phyloP scores from a whole-genome alignment of 2,888 invertebrate genomes.

The Chaetogeoica ovagalla region DNA sequence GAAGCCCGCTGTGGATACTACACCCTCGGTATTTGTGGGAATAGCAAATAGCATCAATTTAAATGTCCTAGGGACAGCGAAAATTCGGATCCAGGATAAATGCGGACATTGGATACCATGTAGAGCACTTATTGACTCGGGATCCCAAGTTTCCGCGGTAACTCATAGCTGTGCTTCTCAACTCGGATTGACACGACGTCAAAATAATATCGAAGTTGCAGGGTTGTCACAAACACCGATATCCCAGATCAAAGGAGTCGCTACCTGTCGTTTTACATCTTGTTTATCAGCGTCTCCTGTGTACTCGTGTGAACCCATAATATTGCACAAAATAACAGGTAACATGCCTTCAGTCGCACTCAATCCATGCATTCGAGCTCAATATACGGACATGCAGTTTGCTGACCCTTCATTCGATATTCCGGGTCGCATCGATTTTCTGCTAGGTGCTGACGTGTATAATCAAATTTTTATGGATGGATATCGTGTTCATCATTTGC shows the following conservation, averaged over 20 bases:
- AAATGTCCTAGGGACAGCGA: no score
- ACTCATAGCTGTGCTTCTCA: background rate
- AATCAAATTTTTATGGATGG: background rate
- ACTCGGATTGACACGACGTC: background rate
- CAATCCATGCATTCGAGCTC: background rate
- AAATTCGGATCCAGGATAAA: no score
- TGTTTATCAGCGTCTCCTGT: background rate
- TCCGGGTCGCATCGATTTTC: background rate
- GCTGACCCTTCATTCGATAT: background rate
- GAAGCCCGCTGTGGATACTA: no score
- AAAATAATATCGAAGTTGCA: background rate
- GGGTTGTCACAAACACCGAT: background rate
- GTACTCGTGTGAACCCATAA: background rate
- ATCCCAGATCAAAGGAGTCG: background rate
- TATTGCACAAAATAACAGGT: background rate
- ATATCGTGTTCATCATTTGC: background rate
- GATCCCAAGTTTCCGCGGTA: conserved; percentile 2
- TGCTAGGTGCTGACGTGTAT: background rate
- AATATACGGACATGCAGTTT: background rate
- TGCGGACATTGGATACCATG: no score
- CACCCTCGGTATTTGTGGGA: no score
- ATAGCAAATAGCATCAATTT: no score
- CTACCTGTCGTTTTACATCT: background rate
- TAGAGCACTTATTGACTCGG: background rate
- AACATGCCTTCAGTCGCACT: background rate